These are phyloP conservation scores for Rhombomys opimus DNA, from an alignment of 2,113 vertebrate species.

Conservation along the genomic window DNA sequence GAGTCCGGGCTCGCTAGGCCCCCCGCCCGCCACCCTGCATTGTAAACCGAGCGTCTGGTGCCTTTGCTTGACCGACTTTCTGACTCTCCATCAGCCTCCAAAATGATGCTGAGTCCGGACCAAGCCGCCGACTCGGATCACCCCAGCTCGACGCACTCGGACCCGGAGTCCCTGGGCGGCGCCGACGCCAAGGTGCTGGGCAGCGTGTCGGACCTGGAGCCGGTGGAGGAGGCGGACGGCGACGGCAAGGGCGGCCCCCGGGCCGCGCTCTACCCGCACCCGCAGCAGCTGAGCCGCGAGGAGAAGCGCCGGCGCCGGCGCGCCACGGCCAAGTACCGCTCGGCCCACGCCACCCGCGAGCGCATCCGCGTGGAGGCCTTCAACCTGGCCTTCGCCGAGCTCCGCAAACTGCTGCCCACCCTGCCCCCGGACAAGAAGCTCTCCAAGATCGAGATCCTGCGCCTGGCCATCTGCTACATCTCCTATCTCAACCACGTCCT, in stretches of 20 bases:
- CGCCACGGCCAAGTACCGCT: conserved; percentile 91
- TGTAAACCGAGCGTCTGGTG: background rate
- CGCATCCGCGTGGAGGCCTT: conserved; percentile 90
- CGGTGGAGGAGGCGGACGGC: conserved; percentile 87
- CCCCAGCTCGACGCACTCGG: conserved; percentile 88
- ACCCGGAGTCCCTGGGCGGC: conserved; percentile 92
- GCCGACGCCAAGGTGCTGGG: conserved; percentile 87
- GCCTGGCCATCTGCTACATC: conserved; percentile 90
- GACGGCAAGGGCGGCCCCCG: conserved; percentile 79
- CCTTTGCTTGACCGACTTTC: conserved; percentile 34
- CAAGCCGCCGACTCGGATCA: conserved; percentile 92
- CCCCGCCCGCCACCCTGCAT: background rate
- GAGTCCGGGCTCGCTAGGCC: background rate
- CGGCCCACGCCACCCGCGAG: conserved; percentile 89
- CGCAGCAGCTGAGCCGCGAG: conserved; percentile 92
- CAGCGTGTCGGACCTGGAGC: conserved; percentile 90
- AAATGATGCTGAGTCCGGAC: conserved; percentile 96
- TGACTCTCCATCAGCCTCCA: conserved; percentile 82
- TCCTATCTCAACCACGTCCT: conserved; percentile 90
- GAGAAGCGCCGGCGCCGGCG: conserved; percentile 92
- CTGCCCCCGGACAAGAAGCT: conserved; percentile 90
- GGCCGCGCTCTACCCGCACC: conserved; percentile 85
- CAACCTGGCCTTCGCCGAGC: conserved; percentile 89
- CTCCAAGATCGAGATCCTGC: conserved; percentile 91
- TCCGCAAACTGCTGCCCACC: conserved; percentile 89